These are phyloP conservation scores for Dascillus cervinus DNA, from an alignment of 2,888 invertebrate genomes.

Conservation along the genomic window DNA sequence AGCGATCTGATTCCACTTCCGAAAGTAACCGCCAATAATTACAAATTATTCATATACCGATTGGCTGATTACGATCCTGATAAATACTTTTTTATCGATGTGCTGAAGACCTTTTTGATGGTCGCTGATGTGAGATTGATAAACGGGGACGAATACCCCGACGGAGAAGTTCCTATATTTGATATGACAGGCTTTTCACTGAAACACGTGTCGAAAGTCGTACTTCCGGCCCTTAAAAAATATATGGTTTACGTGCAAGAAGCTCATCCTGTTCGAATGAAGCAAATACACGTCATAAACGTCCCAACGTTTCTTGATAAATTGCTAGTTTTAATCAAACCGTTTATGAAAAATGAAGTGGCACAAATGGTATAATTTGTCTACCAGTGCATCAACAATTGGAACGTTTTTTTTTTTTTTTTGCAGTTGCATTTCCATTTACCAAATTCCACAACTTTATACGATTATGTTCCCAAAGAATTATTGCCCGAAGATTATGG, in stretches of 20 bases:
- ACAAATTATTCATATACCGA: slow-evolving; percentile 59
- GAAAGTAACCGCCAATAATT: slow-evolving; percentile 56
- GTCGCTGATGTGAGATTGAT: slow-evolving; percentile 59
- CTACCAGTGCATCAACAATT: no score
- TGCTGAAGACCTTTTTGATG: slow-evolving; percentile 65
- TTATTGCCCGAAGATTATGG: slow-evolving; percentile 63
- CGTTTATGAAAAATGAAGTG: slow-evolving; percentile 60
- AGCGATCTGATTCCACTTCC: slow-evolving; percentile 65
- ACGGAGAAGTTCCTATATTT: slow-evolving; percentile 65
- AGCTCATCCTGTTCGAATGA: slow-evolving; percentile 59
- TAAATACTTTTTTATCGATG: slow-evolving; percentile 57
- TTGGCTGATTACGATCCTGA: slow-evolving; percentile 56
- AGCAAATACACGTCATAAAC: slow-evolving; percentile 59
- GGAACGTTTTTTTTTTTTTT: background rate
- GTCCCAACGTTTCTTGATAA: slow-evolving; percentile 58
- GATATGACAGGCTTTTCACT: slow-evolving; percentile 59
- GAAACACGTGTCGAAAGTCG: slow-evolving; percentile 56
- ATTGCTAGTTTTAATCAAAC: slow-evolving; percentile 53
- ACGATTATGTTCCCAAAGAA: slow-evolving; percentile 55
- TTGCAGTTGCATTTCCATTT: slow-evolving; percentile 62
- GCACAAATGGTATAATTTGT: no score
- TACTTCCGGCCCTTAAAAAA: slow-evolving; percentile 54
- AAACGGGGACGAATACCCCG: slow-evolving; percentile 49
- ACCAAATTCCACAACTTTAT: slow-evolving; percentile 57
- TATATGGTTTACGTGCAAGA: slow-evolving; percentile 70